Base-by-base conservation (phyloP, 2,797 vertebrate genomes). In the Myotis pilosus region DNA sequence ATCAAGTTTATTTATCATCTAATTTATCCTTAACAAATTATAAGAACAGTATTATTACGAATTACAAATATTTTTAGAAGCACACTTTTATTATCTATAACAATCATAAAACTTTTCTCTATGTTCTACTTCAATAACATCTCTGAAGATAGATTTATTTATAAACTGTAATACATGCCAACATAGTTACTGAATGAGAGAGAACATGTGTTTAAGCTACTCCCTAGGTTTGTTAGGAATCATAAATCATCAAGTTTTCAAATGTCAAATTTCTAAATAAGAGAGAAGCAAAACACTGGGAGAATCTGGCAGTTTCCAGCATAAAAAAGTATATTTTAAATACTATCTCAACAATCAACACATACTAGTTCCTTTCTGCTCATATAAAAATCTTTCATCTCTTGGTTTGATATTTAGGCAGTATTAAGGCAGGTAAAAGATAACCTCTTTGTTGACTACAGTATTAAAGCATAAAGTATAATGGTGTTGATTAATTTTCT, bases 401-500 rank as follows among this genome's bases (percentile, higher is more conserved):
- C 47, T 75, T 7, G 6, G 57, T n/a, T 17, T 75, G 53, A 83
- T 62, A 66, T 33, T 68, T 19, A 75, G n/a, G 68, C 15, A 38
- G 16, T 55, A 94, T 95, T 84, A 91, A 92, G 94, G 47, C 6
- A 51, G 82, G 19, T 41, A 84, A 83, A 44, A 47, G 89, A 66
- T 9, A 88, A 57, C 53, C 38, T 85, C 71, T 97, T 96, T 95
- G 95, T 78, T 89, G 93, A 97, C 66, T 47, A 95, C 74, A 96
- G 38, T 81, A 91, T 91, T 69, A 96, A 96, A 91, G 89, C 41
- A 47, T 28, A 38, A 96, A 41, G 36, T 86, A 78, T 72, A 97
- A 96, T 89, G 76, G 93, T 89, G 41, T 51, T 94, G 33, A 91
- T 93, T 93, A 96, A 87, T 81, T 92, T 33, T 91, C 72, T 97